Evolutionary conservation across 2,888 invertebrate species (phyloP).

Genomic region (Amphipoea lucens): DNA sequence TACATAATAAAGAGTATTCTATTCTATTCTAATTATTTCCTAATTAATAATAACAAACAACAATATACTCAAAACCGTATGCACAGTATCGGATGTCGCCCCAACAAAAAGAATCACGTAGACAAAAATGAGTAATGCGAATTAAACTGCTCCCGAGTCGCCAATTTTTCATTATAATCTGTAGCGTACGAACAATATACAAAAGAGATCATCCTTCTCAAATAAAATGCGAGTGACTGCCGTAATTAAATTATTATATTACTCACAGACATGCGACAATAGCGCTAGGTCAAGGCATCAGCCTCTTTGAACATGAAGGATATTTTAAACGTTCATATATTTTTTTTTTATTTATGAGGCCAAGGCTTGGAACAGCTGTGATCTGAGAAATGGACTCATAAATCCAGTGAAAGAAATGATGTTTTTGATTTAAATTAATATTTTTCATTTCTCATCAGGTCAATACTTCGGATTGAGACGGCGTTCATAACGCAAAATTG

Average conservation of each 20-base stretch:
- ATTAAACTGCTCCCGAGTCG: slow-evolving; percentile 59
- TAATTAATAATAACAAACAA: not conserved
- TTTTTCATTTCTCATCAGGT: slow-evolving; percentile 37
- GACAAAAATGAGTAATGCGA: slow-evolving; percentile 59
- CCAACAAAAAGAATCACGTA: slow-evolving; percentile 31
- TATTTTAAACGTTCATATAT: slow-evolving; percentile 48
- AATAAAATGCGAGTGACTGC: slow-evolving; percentile 54
- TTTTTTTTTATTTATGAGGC: slow-evolving; percentile 59
- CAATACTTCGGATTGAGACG: slow-evolving; percentile 9
- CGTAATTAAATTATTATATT: slow-evolving; percentile 59
- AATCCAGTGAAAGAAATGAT: slow-evolving; percentile 53
- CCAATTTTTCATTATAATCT: slow-evolving; percentile 62
- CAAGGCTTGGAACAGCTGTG: slow-evolving; percentile 48
- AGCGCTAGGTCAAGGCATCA: slow-evolving; percentile 40
- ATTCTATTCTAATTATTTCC: not conserved
- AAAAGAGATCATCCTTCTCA: slow-evolving; percentile 60
- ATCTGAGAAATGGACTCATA: slow-evolving; percentile 56
- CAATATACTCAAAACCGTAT: not conserved
- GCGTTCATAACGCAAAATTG: not conserved
- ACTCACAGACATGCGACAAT: slow-evolving; percentile 39
- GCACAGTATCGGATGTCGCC: not conserved
- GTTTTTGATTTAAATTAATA: slow-evolving; percentile 54
- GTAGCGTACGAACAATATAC: slow-evolving; percentile 59
- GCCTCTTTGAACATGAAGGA: slow-evolving; percentile 33
- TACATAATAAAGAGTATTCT: not conserved